These are phyloP conservation scores for Oscheius sp. DNA, from an alignment of 2,888 invertebrate species.

Conservation along the genomic window DNA sequence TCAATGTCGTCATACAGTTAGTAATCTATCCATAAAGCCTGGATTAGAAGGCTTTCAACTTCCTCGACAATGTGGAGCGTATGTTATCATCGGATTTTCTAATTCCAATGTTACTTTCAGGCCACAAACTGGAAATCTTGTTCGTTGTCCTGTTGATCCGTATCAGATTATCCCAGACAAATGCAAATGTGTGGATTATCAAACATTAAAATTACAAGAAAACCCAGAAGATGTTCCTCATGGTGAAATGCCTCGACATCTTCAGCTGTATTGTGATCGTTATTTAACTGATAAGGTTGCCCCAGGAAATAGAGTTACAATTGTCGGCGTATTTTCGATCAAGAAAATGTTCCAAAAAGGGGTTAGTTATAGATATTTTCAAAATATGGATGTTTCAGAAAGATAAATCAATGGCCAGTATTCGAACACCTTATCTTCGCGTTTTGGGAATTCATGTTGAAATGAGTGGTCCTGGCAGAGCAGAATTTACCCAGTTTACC, in stretches of 20 bases:
- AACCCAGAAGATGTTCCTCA: conserved; percentile 92
- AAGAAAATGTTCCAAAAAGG: conserved; percentile 80
- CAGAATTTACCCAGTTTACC: conserved; percentile 59
- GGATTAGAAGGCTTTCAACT: conserved; percentile 95
- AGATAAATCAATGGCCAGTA: conserved; percentile 81
- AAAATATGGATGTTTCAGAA: conserved; percentile 45
- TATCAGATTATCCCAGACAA: conserved; percentile 98
- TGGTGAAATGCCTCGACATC: conserved; percentile 96
- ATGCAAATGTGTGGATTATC: conserved; percentile 96
- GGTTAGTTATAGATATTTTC: conserved; percentile 13
- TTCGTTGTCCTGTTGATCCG: conserved; percentile 94
- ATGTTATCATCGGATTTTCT: conserved; percentile 68
- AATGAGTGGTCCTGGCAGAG: conserved; percentile 76
- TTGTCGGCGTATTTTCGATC: conserved; percentile 95
- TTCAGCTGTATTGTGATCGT: conserved; percentile 92
- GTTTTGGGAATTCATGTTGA: conserved; percentile 92
- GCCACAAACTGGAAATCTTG: conserved; percentile 87
- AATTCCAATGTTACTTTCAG: conserved; percentile 75
- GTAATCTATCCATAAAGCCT: conserved; percentile 89
- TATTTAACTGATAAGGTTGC: conserved; percentile 79
- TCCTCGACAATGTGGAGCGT: conserved; percentile 93
- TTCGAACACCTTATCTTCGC: conserved; percentile 91
- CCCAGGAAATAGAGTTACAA: conserved; percentile 88
- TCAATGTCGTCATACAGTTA: conserved; percentile 86
- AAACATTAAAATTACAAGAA: conserved; percentile 87